phyloP scores from a whole-genome alignment of 2,797 vertebrate species.

The Ispidina lecontei region DNA sequence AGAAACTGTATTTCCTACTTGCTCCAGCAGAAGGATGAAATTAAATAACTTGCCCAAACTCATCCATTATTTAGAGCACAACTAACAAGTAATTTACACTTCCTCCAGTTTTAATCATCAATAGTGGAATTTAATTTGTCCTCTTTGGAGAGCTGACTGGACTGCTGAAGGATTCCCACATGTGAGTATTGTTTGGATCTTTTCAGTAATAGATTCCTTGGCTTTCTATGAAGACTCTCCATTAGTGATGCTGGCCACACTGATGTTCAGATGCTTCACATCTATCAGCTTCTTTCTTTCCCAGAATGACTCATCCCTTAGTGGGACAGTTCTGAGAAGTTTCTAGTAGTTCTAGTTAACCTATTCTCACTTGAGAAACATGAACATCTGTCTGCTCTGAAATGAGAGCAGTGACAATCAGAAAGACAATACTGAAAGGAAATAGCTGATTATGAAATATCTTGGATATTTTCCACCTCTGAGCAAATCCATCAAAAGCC shows the following conservation, averaged over 20 bases:
- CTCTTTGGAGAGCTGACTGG: not conserved
- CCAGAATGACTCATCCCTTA: not conserved
- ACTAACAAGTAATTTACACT: not conserved
- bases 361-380: not conserved
- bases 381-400: constrained; percentile 10
- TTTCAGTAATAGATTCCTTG: not conserved
- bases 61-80: not conserved
- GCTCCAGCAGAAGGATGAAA: not conserved
- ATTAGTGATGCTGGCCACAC: not conserved
- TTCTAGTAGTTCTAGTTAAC: not conserved
- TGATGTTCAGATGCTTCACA: not conserved
- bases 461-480: constrained; percentile 11
- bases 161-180: not conserved
- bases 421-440: not conserved
- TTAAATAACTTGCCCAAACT: not conserved
- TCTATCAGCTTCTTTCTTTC: not conserved
- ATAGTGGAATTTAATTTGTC: not conserved
- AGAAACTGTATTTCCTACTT: not conserved
- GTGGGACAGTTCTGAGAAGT: not conserved
- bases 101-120: not conserved
- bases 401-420: not conserved
- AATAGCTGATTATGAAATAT: not conserved
- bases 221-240: not conserved
- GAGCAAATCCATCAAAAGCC: constrained; percentile 3
- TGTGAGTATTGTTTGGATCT: not conserved